These are phyloP conservation scores for Euplexia lucipara DNA, from an alignment of 2,888 invertebrate species.

Conservation along the genomic window DNA sequence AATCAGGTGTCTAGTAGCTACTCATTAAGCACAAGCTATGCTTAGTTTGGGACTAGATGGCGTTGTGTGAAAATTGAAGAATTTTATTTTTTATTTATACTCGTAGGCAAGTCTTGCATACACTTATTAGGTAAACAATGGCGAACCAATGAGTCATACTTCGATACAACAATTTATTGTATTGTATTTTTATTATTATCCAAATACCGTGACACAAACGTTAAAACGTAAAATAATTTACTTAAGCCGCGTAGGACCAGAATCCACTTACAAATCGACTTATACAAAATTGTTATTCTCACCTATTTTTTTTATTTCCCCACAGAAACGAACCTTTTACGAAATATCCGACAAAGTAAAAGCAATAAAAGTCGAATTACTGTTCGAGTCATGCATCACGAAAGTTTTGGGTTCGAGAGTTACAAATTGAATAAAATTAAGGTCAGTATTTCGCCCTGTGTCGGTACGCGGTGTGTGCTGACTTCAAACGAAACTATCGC, in stretches of 20 bases:
- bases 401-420: slow-evolving; percentile 88
- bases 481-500: slow-evolving; percentile 63
- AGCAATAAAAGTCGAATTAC: slow-evolving; percentile 89
- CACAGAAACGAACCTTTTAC: slow-evolving; percentile 76
- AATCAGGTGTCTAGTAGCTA: too few relatives aligned
- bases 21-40: too few relatives aligned
- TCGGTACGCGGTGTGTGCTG: slow-evolving; percentile 59
- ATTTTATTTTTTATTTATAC: too few relatives aligned
- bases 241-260: slow-evolving; percentile 56
- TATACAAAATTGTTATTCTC: slow-evolving; percentile 70
- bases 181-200: too few relatives aligned
- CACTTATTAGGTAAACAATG: slow-evolving; percentile 22
- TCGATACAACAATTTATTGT: slow-evolving; percentile 22
- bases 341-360: slow-evolving; percentile 78
- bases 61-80: too few relatives aligned
- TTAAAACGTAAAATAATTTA: slow-evolving; percentile 21
- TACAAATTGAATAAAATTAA: slow-evolving; percentile 90
- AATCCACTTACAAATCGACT: slow-evolving; percentile 64
- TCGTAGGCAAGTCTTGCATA: too few relatives aligned
- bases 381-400: slow-evolving; percentile 87
- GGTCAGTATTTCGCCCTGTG: slow-evolving; percentile 75
- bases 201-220: slow-evolving; percentile 27
- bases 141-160: slow-evolving; percentile 6
- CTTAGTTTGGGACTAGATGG: too few relatives aligned
- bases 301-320: slow-evolving; percentile 72